Evolutionary conservation across 2,888 invertebrate genomes (phyloP), one percentile per base, ranked within the genome.

Genomic region (Cryptophagus acutangulus): DNA sequence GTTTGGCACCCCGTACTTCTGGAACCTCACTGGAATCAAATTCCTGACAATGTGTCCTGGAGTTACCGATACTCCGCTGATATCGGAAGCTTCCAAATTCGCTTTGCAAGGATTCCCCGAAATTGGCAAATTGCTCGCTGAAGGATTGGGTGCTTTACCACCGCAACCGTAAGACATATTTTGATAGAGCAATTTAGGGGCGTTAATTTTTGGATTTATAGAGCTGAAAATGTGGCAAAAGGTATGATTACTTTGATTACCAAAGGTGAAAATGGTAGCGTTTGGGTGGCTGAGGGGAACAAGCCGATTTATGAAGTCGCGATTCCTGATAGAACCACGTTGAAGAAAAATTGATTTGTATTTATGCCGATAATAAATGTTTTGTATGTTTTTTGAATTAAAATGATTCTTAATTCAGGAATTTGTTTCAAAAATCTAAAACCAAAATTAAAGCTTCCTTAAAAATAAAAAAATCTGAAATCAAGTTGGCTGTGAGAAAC

Each of bases 211-310:
- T 43, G 24, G 26, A 4, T 31, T 53, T 57, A 17, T 33, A 61
- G 61, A 17, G 36, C 57, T 3, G 46, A 48, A 20, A 51, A 60
- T 46, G 67, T 70, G 1, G 68, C 66, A 2, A 50, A 57, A 41
- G 69, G 65, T 9, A 55, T 70, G 60, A 46, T 67, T 17, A 60
- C 57, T 2, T 34, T 70, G 37, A 58, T 71, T n/a, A 57, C 53
- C 30, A 65, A 63, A 28, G 74, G 70, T 2, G 66, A 69, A 8
- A 74, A 71, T 55, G 76, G 74, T 1, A 72, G 74, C 2, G 71
- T 74, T 1, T 77, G 76, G 76, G 62, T 74, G 15, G 66, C 71
- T 13, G 74, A 75, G 59, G 74, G 59, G 10, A 47, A 49, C 2
- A 14, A 60, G 38, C 56, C 59, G 1, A 49, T 57, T 20, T 63